A percentile compares a stretch with the other conserved stretches of the same genome.
Conservation (phyloP, 2,888 invertebrate genomes). For the Ectropis crepuscularia region DNA sequence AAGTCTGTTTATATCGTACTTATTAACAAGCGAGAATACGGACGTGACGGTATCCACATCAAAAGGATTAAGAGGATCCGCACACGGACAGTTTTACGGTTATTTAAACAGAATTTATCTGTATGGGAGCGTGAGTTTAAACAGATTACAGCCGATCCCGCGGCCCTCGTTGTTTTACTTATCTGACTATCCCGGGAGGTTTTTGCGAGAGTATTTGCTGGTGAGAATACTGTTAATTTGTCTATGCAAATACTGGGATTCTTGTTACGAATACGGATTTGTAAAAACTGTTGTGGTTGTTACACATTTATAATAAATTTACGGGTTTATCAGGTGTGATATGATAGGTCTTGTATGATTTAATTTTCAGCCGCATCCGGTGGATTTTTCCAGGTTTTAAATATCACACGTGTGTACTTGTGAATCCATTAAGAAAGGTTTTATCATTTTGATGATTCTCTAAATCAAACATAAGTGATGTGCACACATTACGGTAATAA, state of each 20-base stretch:
- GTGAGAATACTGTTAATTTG: constrained; percentile 38
- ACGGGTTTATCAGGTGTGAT: too few species aligned
- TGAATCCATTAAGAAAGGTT: too few species aligned
- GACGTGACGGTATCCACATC: constrained; percentile 62
- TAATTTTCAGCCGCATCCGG: too few species aligned
- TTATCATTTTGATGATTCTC: too few species aligned
- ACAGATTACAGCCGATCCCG: constrained; percentile 63
- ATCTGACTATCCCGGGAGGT: constrained; percentile 49
- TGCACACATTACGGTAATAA: too few species aligned
- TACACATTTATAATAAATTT: too few species aligned
- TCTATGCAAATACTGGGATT: constrained; percentile 25
- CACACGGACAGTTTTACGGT: constrained; percentile 69
- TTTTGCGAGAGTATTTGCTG: constrained; percentile 42
- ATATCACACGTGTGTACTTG: too few species aligned
- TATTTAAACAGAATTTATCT: constrained; percentile 74
- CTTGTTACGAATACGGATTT: background rate
- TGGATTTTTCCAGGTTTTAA: too few species aligned
- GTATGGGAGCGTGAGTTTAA: constrained; percentile 63
- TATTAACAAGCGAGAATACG: constrained; percentile 44
- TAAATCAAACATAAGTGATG: too few species aligned
- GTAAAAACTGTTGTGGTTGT: too few species aligned
- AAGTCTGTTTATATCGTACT: constrained; percentile 26
- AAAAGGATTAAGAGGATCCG: constrained; percentile 63
- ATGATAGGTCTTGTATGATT: too few species aligned
- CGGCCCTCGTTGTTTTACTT: constrained; percentile 53